Base-by-base conservation (phyloP, 2,888 invertebrate genomes). In the Gymnosoma rotundatum region DNA sequence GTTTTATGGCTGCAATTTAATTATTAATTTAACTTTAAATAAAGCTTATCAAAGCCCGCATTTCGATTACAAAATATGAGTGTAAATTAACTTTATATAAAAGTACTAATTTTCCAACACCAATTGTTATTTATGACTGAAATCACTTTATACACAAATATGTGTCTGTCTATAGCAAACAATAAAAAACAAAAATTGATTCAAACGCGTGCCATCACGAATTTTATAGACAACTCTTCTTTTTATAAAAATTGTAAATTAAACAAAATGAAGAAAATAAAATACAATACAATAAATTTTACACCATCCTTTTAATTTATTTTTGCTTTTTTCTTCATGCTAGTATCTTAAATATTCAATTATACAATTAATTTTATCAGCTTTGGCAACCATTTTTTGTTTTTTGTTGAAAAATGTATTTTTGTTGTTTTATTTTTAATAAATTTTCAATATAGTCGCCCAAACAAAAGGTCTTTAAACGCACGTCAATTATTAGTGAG, bases 191-290 rank as follows among this genome's bases (percentile, higher is more conserved):
- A 21, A 36, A 75, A 78, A 74, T 61, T 80, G 32, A 80, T 73
- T 42, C 58, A 75, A 84, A 66, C 84, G 84, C 84, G 84, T 84
- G 84, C 84, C 84, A 81, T 78, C 84, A 84, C 78, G 84, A 81
- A 52, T 66, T 70, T 45, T 25, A 38, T 56, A 54, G 42, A 64
- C 58, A 56, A 66, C 64, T 83, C 38, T 61, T 54, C 75, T 42
- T 25, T 32, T 52, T 21, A 25, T 67, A 67, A 56, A 56, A 38
- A 42, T 32, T 70, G 63, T n/a, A 58, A 70, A 70, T 64, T 20
- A 54, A 70, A 72, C 61, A 73, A 83, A 78, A 48, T 45, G 9
- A 76, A 74, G 36, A 48, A 75, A 75, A 36, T 45, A 74, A 54
- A 79, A 60, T 67, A 61, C 6, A 79, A 60, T 72, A 61, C 52